phyloP scores from a whole-genome alignment of 2,113 vertebrate species.

The Ammodytes dubius region DNA sequence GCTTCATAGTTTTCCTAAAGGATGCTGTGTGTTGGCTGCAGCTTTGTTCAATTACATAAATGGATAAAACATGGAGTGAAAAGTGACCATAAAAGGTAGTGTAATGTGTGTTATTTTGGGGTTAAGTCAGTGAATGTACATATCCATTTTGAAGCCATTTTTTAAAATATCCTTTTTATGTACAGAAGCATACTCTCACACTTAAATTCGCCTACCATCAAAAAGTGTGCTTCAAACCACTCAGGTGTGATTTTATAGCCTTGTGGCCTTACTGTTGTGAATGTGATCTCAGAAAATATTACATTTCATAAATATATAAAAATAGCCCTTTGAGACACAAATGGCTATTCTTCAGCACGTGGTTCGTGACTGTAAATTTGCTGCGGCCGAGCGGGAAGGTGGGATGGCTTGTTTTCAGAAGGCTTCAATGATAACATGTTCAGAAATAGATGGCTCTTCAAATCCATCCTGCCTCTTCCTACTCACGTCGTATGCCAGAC shows the following conservation, averaged over 20 bases:
- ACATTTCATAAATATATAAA: constrained; percentile 9
- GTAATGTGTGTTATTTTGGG: not conserved
- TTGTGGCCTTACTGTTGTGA: not conserved
- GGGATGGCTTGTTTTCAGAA: not conserved
- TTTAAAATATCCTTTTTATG: not conserved
- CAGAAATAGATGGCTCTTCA: constrained; percentile 2
- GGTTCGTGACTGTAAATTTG: not conserved
- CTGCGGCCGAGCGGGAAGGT: not conserved
- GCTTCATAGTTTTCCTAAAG: not conserved
- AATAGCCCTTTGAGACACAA: constrained; percentile 24
- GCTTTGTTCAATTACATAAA: not conserved
- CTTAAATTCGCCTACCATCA: not conserved
- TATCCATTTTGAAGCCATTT: too few relatives aligned
- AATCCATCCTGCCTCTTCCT: not conserved
- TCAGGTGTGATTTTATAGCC: not conserved
- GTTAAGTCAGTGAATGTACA: not conserved
- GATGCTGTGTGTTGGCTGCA: not conserved
- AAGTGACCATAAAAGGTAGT: not conserved
- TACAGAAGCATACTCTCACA: not conserved
- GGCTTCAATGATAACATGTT: not conserved
- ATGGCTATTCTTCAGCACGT: not conserved
- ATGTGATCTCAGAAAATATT: not conserved
- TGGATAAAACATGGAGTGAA: not conserved
- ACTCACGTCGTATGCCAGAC: constrained; percentile 95
- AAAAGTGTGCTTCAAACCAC: not conserved